Percentiles rank a stretch among this genome's conserved stretches.
These are phyloP conservation scores for Takifugu ocellatus DNA, from an alignment of 2,797 vertebrate genomes.

Conservation along the genomic window DNA sequence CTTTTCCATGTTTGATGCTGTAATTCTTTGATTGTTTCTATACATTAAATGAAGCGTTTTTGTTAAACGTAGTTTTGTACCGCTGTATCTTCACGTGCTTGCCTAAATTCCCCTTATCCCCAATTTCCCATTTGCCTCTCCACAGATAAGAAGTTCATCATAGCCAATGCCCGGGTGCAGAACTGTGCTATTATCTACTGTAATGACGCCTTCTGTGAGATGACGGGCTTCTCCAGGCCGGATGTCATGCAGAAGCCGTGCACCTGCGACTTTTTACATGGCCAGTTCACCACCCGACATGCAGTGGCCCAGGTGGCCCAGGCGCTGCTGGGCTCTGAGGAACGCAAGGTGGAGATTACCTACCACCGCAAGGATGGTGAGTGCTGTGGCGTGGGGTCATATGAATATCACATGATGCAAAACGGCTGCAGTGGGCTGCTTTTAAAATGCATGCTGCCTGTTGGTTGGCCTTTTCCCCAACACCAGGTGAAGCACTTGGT, in stretches of 20 bases:
- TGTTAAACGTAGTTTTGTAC: neutral
- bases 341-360: conserved; percentile 95
- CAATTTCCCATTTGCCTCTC: neutral
- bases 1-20: no score
- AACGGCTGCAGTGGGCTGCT: neutral
- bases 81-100: neutral
- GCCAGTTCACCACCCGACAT: conserved; percentile 90
- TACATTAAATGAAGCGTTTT: neutral
- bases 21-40: no score
- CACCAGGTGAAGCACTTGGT: neutral
- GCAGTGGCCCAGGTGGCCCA: conserved; percentile 93
- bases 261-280: conserved; percentile 97
- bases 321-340: conserved; percentile 92
- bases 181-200: conserved; percentile 99
- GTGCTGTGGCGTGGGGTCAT: conserved; percentile 28
- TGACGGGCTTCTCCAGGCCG: conserved; percentile 97
- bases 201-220: conserved; percentile 97
- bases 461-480: neutral
- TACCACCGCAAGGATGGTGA: conserved; percentile 99
- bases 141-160: conserved; percentile 98
- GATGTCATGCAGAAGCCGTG: conserved; percentile 98
- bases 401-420: neutral
- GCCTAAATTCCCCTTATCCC: neutral
- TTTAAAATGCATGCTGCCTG: neutral
- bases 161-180: conserved; percentile 96